A percentile compares a stretch with the other conserved stretches of the same genome.
Evolutionary conservation across 1,140 invertebrate genomes (phyloP).

Genomic region (Eufriesea mexicana): DNA sequence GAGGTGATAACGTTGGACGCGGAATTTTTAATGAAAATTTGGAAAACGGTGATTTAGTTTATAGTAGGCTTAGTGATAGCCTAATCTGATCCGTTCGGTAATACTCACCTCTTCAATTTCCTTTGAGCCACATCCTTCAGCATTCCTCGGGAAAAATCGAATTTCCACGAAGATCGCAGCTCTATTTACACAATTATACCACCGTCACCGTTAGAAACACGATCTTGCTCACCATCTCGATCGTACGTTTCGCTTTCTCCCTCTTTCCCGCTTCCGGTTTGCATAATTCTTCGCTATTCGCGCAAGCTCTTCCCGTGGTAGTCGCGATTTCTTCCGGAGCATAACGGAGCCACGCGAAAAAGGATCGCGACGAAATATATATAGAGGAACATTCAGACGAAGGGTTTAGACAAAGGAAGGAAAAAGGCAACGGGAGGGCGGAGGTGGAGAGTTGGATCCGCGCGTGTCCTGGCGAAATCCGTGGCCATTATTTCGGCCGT

Average conservation of each 20-base stretch:
- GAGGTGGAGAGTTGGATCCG: conserved; percentile 6
- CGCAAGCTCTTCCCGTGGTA: not conserved
- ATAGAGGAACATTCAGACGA: conserved; percentile 29
- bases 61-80: too few relatives aligned
- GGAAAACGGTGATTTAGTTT: too few relatives aligned
- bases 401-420: conserved; percentile 10
- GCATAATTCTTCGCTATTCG: not conserved
- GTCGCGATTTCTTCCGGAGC: not conserved
- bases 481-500: conserved; percentile 62
- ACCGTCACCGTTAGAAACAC: too few relatives aligned
- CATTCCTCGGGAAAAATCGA: too few relatives aligned
- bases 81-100: too few relatives aligned
- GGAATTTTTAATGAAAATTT: too few relatives aligned
- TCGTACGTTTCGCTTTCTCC: not conserved
- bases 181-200: not conserved
- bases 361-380: conserved; percentile 11
- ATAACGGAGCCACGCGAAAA: conserved; percentile 36
- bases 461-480: conserved; percentile 61
- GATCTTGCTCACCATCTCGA: not conserved
- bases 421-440: not conserved
- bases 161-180: not conserved
- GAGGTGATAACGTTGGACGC: too few relatives aligned
- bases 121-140: too few relatives aligned
- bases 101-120: too few relatives aligned
- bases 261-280: too few relatives aligned